Evolutionary conservation across 37 sponge, comb jelly and placozoan species (phyloP), one percentile per base, ranked within the genome.

Genomic region (Chondrilla cf. caribensis): DNA sequence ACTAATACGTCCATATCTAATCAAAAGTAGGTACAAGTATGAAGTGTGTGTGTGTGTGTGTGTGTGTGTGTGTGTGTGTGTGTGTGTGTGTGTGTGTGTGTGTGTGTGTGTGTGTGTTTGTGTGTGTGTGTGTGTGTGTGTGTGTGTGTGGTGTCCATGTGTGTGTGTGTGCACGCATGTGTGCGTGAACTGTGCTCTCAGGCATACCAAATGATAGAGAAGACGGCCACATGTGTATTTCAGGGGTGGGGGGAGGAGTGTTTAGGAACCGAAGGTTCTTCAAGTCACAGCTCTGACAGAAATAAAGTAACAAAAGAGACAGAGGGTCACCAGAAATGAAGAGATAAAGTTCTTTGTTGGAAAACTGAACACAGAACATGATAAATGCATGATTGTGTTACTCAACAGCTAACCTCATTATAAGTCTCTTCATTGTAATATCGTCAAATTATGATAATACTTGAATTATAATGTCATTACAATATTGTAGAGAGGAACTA

Each of bases 171-270:
- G 64, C 15, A 22, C 15, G 64, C 7, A 33, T 67, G 68, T 67
- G 68, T 67, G 68, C 35, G 68, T 67, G 68, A 2, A 28, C 35
- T 17, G 22, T n/a, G n/a, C n/a, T n/a, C n/a, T n/a, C n/a, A n/a
- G 15, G 37, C 84, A 84, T 37, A 89, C 89, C 60, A 64, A 89
- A 89, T 15, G 82, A 37, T n/a, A 85, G 59, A 28, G 89, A 62
- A 2, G 89, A 54, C 4, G 89, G 89, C 86, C 86, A 85, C 24
- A 89, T 25, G 57, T 82, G 79, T 25, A 54, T 70, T 58, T 89
- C 89, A 15, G 85, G 86, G 15, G 72, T 29, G 19, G 89, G 89
- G n/a, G 89, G 85, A 28, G 36, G 82, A 29, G 79, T 73, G 7
- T 38, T 0, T 41, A 73, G 44, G 7, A n/a, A 24, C 42, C 21